These are phyloP conservation scores for Melinopterus prodromus DNA, from an alignment of 2,888 invertebrate genomes.

Conservation along the genomic window DNA sequence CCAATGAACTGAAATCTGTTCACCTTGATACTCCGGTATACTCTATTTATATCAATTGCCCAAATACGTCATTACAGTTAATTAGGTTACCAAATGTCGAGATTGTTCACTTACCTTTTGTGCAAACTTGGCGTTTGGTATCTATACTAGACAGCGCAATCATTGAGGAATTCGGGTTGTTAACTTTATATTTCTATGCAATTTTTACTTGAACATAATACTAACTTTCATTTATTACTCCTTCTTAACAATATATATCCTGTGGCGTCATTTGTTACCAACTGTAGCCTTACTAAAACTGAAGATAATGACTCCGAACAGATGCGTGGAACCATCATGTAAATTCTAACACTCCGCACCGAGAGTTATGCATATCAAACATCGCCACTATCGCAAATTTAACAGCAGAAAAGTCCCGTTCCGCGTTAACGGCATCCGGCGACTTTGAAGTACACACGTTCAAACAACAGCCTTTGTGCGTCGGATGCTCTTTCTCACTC, in stretches of 20 bases:
- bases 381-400: background rate
- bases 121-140: too few species aligned
- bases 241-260: too few species aligned
- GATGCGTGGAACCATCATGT: background rate
- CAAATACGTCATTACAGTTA: too few species aligned
- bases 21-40: too few species aligned
- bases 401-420: background rate
- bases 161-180: too few species aligned
- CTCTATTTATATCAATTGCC: too few species aligned
- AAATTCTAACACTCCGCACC: background rate
- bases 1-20: background rate
- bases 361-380: background rate
- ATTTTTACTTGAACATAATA: too few species aligned
- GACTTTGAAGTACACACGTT: background rate
- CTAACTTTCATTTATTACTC: too few species aligned
- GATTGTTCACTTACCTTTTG: too few species aligned
- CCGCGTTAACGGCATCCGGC: background rate
- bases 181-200: too few species aligned
- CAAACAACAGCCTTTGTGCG: background rate
- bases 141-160: too few species aligned
- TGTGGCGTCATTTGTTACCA: background rate
- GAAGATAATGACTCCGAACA: background rate
- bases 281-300: background rate
- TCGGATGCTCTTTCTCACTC: background rate
- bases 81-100: too few species aligned